Evolutionary conservation across 2,113 vertebrate genomes (phyloP).

Genomic region (Carlito syrichta): DNA sequence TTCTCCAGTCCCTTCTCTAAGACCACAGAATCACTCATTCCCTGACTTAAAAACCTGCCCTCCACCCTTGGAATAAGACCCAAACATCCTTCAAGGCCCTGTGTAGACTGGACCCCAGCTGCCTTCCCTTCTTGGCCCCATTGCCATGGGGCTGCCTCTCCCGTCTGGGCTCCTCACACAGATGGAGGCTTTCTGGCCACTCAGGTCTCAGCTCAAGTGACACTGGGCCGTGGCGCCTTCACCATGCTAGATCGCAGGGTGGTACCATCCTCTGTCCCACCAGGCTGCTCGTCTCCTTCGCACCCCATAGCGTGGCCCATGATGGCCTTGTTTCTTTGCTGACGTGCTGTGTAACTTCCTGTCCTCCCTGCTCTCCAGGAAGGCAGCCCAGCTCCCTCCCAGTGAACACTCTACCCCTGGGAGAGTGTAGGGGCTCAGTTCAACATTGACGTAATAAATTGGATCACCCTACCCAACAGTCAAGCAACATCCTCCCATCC

Average conservation of each 20-base stretch:
- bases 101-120: not conserved
- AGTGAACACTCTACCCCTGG: too few species aligned
- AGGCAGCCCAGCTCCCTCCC: not conserved
- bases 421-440: not conserved
- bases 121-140: not conserved
- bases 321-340: rapidly evolving
- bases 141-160: not conserved
- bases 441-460: not conserved
- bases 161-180: too few species aligned
- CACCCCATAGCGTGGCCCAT: rapidly evolving
- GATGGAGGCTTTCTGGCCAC: not conserved
- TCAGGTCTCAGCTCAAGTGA: not conserved
- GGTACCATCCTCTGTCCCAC: too few species aligned
- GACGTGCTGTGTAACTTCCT: not conserved
- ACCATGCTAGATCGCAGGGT: rapidly evolving
- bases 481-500: not conserved
- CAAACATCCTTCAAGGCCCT: not conserved
- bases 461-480: not conserved
- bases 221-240: not conserved
- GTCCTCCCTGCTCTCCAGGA: not conserved
- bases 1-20: too few species aligned
- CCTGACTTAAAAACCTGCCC: not conserved
- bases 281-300: not conserved
- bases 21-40: too few species aligned
- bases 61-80: not conserved